These are phyloP conservation scores for Phrynocephalus forsythii DNA, from an alignment of 2,797 vertebrate species.

Conservation along the genomic window DNA sequence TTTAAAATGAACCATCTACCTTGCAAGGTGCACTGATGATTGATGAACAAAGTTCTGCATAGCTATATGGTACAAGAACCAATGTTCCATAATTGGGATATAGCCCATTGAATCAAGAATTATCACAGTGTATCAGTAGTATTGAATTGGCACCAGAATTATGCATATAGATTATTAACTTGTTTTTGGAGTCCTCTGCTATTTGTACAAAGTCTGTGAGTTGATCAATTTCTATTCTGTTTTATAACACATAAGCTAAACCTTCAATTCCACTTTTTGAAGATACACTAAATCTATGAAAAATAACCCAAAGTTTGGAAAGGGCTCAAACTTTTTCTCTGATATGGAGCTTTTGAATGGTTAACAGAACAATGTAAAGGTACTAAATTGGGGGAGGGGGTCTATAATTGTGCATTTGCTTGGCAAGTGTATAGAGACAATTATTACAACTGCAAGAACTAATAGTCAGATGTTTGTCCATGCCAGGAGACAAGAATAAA, in stretches of 20 bases:
- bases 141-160: neutral
- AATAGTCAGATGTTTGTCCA: slow-evolving; percentile 47
- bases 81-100: neutral
- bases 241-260: neutral
- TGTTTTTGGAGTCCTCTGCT: neutral
- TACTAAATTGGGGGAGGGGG: neutral
- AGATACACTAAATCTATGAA: neutral
- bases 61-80: neutral
- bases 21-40: neutral
- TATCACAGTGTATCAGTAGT: neutral
- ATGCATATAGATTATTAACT: neutral
- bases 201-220: neutral
- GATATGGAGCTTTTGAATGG: fast-evolving
- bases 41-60: slow-evolving; percentile 11
- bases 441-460: slow-evolving; percentile 11
- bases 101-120: neutral
- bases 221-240: neutral
- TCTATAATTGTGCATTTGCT: neutral
- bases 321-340: fast-evolving
- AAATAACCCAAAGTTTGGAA: neutral
- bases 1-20: slow-evolving; percentile 17
- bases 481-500: slow-evolving; percentile 45
- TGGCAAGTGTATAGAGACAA: slow-evolving; percentile 28
- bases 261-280: neutral
- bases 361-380: neutral